Base-by-base conservation (phyloP, 2,888 invertebrate genomes). In the Prosapia bicincta region DNA sequence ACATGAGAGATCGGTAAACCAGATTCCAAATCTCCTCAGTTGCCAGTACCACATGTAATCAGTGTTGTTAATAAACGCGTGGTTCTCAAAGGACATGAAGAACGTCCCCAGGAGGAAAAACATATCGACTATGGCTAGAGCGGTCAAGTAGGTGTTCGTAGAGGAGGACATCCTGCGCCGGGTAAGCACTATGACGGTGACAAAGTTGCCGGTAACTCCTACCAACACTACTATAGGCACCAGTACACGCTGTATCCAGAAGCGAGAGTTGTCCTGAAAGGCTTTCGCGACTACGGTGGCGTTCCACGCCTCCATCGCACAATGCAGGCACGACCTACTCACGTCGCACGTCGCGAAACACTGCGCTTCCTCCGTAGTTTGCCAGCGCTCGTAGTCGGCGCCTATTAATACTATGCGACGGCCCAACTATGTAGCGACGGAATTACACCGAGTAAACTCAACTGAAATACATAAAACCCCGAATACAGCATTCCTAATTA, bases 91-190 rank as follows among this genome's bases (percentile, higher is more conserved):
- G 0, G 90, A 90, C 74, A 93, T 85, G 54, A 90, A 84, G 80
- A 92, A 87, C 66, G 88, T 88, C 82, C 90, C 90, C 69, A 91
- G 84, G 76, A 93, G 86, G 84, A 92, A 92, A 76, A 92, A 85
- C 77, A 92, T 87, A 82, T 93, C 93, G 75, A 91, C 90, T 77
- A 90, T 86, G 67, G 93, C 93, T 79, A 93, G 84, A 0, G 91
- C 92, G 73, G 92, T 90, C 79, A 93, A 85, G 84, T 93, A 93
- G 77, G 89, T 88, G 84, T 93, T 93, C 76, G 93, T 93, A 54
- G 92, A 92, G 78, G 91, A 90, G 81, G 91, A 86, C 92, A 93
- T 93, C 71, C 91, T 88, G 79, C 90, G 87, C 79, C 88, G 83
- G 0, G 88, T 88, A 72, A 89, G 84, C 66, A 89, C 88, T 26